Evolutionary conservation across 2,113 vertebrate species (phyloP), one percentile per base, ranked within the genome.

Genomic region (Sceloporus tristichus): DNA sequence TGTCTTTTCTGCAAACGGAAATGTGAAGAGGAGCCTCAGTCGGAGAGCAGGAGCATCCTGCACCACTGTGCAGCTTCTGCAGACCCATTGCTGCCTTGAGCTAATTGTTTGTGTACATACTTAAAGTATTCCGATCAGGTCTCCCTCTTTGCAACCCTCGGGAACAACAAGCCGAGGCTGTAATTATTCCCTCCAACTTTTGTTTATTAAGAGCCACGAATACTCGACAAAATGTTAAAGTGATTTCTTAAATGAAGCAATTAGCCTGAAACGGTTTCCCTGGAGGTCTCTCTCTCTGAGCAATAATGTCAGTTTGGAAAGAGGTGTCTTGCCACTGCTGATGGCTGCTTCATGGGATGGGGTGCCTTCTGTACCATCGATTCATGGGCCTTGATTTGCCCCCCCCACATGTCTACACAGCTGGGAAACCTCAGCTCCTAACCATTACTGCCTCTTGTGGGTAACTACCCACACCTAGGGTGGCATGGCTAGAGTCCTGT

Each of bases 171-270:
- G 27, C 14, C 2, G 73, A 71, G 84, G 79, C 82, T 79, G 79
- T 83, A 62, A 79, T 84, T 88, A 87, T 66, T 85, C 66, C 9
- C 7, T 88, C 29, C 84, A 91, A 53, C 65, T 89, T 87, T 85
- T 85, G 14, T 81, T 89, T 80, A 85, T 66, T 74, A 80, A 0
- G 0, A 90, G 82, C 65, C n/a, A 82, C 85, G 71, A 89, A 88
- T 84, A 77, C 90, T 91, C 82, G 59, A 83, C 4, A 27, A 73
- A 82, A 53, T 14, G 8, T 87, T 81, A 82, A 87, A 87, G 56
- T 0, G 0, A 34, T 89, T 66, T 87, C 48, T 18, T 79, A 0
- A 0, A 70, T 0, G 5, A 83, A 90, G 40, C 74, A 53, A 42
- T 53, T 56, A 87, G 79, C 73, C 42, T 18, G 53, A 83, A 0